phyloP scores from a whole-genome alignment of 1,140 invertebrate genomes.

The Orchestia grillus region DNA sequence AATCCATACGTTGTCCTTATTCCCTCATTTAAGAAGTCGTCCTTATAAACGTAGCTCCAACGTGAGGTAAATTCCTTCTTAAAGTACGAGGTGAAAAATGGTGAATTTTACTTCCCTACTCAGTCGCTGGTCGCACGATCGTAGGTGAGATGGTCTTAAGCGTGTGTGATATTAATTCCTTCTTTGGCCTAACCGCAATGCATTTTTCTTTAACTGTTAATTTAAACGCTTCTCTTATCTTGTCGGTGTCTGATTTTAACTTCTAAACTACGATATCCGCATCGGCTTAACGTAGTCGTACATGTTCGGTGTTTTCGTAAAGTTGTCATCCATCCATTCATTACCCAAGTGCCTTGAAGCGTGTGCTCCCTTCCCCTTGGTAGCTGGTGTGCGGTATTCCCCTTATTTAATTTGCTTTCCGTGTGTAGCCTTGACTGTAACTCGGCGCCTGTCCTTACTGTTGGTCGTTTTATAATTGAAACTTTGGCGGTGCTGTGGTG shows the following conservation, averaged over 20 bases:
- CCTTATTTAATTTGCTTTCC: not conserved
- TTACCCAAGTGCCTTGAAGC: not conserved
- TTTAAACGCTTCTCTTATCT: not conserved
- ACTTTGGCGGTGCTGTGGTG: not conserved
- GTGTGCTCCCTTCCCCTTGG: not conserved
- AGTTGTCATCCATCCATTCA: not conserved
- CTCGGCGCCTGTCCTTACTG: not conserved
- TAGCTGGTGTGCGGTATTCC: not conserved
- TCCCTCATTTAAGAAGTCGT: not conserved
- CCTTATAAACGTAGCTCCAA: not conserved
- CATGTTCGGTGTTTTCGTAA: not conserved
- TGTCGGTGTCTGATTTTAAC: too few species aligned
- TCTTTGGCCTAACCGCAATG: not conserved
- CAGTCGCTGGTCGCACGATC: not conserved
- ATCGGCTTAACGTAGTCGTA: not conserved
- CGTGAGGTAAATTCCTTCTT: not conserved
- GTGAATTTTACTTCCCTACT: not conserved
- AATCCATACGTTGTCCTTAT: not conserved
- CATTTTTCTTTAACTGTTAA: not conserved
- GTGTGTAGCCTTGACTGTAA: not conserved
- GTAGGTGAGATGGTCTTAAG: not conserved
- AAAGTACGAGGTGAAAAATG: not conserved
- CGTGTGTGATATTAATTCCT: not conserved
- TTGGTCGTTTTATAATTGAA: not conserved
- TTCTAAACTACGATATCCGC: not conserved